Percentiles rank a stretch among this genome's conserved stretches.
Evolutionary conservation across 2,888 invertebrate species (phyloP).

Genomic region (Lysandra bellargus): DNA sequence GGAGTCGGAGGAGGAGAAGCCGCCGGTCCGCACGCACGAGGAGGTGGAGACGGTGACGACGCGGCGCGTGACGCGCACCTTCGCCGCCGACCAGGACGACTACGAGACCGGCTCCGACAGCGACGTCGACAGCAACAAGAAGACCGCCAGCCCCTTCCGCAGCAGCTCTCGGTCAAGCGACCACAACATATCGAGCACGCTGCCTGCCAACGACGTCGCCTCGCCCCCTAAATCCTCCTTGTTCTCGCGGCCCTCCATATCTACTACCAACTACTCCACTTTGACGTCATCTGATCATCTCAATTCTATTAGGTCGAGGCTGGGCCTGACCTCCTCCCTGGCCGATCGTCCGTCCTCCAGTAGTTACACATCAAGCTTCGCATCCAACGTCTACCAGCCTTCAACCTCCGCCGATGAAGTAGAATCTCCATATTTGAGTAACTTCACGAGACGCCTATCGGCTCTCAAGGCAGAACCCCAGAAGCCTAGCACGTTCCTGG

Average conservation of each 20-base stretch:
- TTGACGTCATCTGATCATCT: conserved; percentile 74
- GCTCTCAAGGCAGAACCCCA: conserved; percentile 65
- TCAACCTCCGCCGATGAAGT: conserved; percentile 72
- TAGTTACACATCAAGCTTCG: conserved; percentile 57
- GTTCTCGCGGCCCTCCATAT: conserved; percentile 66
- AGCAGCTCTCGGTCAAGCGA: conserved; percentile 69
- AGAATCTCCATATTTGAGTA: conserved; percentile 86
- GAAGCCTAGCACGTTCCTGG: conserved; percentile 55
- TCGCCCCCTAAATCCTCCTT: conserved; percentile 63
- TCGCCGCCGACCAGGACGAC: conserved; percentile 77
- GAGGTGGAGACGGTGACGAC: conserved; percentile 77
- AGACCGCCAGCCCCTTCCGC: conserved; percentile 60
- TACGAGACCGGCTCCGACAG: conserved; percentile 87
- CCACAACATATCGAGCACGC: conserved; percentile 64
- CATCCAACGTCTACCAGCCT: conserved; percentile 60
- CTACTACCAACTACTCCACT: conserved; percentile 59
- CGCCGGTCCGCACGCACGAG: conserved; percentile 67
- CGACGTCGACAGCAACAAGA: conserved; percentile 80
- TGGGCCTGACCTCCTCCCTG: conserved; percentile 74
- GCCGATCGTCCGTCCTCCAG: conserved; percentile 61
- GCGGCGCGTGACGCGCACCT: conserved; percentile 74
- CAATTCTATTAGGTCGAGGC: conserved; percentile 80
- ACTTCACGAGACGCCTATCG: conserved; percentile 83
- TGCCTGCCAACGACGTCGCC: conserved; percentile 57
- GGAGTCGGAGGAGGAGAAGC: conserved; percentile 67